Evolutionary conservation across 1,140 invertebrate genomes (phyloP), one percentile per base, ranked within the genome.

Genomic region (Heliconius congener): DNA sequence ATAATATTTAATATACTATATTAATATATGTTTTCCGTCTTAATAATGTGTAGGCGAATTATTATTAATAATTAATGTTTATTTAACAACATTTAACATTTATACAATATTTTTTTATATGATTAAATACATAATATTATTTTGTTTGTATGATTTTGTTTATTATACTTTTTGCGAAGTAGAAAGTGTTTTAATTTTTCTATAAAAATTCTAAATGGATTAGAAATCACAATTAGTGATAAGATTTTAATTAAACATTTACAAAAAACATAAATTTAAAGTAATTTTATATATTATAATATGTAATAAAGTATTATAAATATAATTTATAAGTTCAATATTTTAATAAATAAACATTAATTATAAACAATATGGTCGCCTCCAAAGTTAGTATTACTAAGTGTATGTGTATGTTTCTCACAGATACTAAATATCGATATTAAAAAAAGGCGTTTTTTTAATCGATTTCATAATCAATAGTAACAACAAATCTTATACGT

Each of bases 401-500:
- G n/a, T 27, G 3, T 5, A 66, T 66, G 13, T 11, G 11, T 3
- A 16, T 8, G 3, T 27, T 66, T 16, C 19, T 60, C 55, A 60
- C 9, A n/a, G n/a, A 9, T 60, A 60, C 55, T 60, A 60, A 27
- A 23, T 23, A 60, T 60, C n/a, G n/a, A 60, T 60, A 23, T 60
- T 11, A 23, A 60, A 57, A 57, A 23, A 60, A 60, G 23, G 9
- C 60, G 60, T 30, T 66, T 27, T 13, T 30, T 66, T 66, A 30
- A 66, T 66, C 23, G 60, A 66, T 66, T 66, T 30, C 60, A 57
- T 57, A 57, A 23, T 23, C 27, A 30, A 57, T 57, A 9, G 55
- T 23, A 66, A 66, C n/a, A 66, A 66, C 60, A 66, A 66, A 66
- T 66, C 60, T 52, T 66, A 66, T 66, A 66, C 8, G 30, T 18